phyloP scores from a whole-genome alignment of 2,113 vertebrate genomes.

The Psettodes erumei region DNA sequence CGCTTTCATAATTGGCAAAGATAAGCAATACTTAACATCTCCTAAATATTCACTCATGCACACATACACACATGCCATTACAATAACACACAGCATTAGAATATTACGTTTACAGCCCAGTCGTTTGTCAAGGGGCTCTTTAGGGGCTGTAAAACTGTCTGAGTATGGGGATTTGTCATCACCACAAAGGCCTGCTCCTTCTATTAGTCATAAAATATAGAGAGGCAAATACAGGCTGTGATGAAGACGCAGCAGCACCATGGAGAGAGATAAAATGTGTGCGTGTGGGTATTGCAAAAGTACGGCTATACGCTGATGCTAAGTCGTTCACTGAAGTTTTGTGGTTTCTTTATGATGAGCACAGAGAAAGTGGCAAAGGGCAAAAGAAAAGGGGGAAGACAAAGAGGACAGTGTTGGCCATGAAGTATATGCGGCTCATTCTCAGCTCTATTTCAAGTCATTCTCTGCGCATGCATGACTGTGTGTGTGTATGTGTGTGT shows the following conservation, averaged over 20 bases:
- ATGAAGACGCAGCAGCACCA: constrained; percentile 72
- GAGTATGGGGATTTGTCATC: constrained; percentile 90
- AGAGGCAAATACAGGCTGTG: constrained; percentile 84
- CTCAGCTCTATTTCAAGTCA: constrained; percentile 44
- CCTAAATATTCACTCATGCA: constrained; percentile 81
- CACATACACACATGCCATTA: constrained; percentile 81
- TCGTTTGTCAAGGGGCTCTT: constrained; percentile 88
- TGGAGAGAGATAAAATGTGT: constrained; percentile 24
- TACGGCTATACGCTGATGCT: constrained; percentile 27
- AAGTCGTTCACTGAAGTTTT: constrained; percentile 48
- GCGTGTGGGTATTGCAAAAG: constrained; percentile 21
- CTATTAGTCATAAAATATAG: constrained; percentile 93
- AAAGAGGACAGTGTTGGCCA: background rate
- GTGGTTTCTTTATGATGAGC: constrained; percentile 36
- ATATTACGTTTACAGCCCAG: constrained; percentile 90
- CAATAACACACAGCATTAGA: constrained; percentile 88
- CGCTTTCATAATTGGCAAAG: constrained; percentile 87
- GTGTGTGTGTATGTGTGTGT: constrained; percentile 1
- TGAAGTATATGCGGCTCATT: constrained; percentile 14
- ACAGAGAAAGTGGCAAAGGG: constrained; percentile 1
- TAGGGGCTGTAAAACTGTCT: constrained; percentile 95
- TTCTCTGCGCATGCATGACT: constrained; percentile 13
- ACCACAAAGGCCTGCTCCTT: constrained; percentile 87
- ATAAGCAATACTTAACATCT: constrained; percentile 87
- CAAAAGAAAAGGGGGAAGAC: background rate